phyloP scores from a whole-genome alignment of 2,113 vertebrate genomes.

The Papio anubis region DNA sequence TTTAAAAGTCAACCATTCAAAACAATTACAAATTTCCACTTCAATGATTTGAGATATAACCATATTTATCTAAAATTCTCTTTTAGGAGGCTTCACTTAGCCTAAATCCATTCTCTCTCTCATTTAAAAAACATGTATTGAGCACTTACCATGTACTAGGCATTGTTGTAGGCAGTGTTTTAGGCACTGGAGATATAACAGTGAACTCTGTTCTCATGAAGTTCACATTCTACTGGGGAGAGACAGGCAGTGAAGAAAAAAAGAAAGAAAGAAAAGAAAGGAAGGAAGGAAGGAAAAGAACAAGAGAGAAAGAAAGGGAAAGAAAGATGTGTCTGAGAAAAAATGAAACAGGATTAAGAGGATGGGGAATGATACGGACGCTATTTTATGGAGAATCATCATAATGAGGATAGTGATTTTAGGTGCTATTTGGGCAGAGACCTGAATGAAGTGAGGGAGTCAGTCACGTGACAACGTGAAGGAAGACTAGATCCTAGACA shows the following conservation, averaged over 20 bases:
- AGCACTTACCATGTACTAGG: neutral
- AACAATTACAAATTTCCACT: neutral
- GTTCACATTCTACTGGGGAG: neutral
- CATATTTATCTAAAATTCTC: constrained; percentile 12
- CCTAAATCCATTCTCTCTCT: neutral
- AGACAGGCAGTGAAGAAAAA: neutral
- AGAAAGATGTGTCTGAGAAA: neutral
- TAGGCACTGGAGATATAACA: neutral
- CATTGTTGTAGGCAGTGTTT: neutral
- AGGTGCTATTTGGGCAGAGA: neutral
- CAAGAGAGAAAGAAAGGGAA: neutral
- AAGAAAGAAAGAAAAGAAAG: neutral
- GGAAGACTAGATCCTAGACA: neutral
- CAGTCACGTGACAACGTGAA: neutral
- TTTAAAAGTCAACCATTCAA: neutral
- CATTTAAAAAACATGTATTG: neutral
- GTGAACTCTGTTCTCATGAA: neutral
- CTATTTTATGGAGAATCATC: neutral
- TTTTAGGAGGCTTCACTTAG: neutral
- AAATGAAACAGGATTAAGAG: neutral
- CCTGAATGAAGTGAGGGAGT: neutral
- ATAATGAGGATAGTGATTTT: neutral
- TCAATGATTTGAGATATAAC: neutral
- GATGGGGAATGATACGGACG: neutral
- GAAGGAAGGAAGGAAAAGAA: neutral